Evolutionary conservation across 2,888 invertebrate genomes (phyloP), one percentile per base, ranked within the genome.

Genomic region (Stegophylla sp.): DNA sequence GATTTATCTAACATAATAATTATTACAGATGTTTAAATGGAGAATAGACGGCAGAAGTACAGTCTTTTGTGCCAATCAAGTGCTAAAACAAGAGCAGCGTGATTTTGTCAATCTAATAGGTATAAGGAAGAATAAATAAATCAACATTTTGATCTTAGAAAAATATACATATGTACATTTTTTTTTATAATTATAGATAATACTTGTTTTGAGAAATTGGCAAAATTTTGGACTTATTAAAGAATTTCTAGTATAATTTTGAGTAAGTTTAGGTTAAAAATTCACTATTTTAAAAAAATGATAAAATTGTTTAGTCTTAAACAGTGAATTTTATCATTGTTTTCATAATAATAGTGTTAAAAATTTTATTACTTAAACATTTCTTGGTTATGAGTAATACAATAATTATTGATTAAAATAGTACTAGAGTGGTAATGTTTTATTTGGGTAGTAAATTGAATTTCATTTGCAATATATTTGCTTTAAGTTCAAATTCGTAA

Each of bases 61-160:
- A 75, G 43, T 53, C 12, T 75, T 72, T 61, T 45, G 51, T 45
- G 20, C 34, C 28, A 48, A 77, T 17, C 12, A 56, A n/a, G 26
- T 43, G 26, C 20, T 77, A 45, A 77, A 56, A 77, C 20, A 1
- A 69, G 56, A 20, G 13, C 12, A 53, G 56, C 5, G 76, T 53
- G 41, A 41, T 41, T 53, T 56, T 77, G 51, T 67, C 67, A 61
- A 79, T 79, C 79, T 79, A 79, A 79, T 71, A 79, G 71, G 20
- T 67, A n/a, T 48, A 79, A 45, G 63, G 71, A 79, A 71, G 79
- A 79, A 61, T 51, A 79, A 48, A 61, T 79, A 71, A 23, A 51
- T 63, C 53, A 26, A 34, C 23, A 53, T 75, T 53, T 75, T 64
- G 64, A 75, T 64, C 41, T 75, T 64, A 43, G 23, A 53, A 64